These are phyloP conservation scores for Oligia strigilis DNA, from an alignment of 2,888 invertebrate species.

Conservation along the genomic window DNA sequence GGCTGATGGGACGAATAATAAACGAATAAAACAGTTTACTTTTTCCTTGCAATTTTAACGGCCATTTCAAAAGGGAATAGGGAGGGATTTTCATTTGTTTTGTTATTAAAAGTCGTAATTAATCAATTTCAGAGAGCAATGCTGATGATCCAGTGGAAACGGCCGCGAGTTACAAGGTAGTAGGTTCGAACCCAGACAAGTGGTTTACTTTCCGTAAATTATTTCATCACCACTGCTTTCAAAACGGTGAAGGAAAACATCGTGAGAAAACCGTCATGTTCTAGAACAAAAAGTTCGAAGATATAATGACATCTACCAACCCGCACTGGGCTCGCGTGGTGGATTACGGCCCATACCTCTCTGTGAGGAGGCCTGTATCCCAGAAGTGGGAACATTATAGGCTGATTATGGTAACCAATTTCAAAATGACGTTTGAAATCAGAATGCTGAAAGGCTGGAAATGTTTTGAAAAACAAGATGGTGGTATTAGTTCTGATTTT, in stretches of 20 bases:
- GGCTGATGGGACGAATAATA: slow-evolving; percentile 41
- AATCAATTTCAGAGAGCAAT: background rate
- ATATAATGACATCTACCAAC: no score
- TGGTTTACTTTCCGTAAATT: background rate
- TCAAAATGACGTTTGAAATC: background rate
- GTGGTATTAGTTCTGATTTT: no score
- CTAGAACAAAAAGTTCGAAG: no score
- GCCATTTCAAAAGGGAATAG: slow-evolving; percentile 5
- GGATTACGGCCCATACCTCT: no score
- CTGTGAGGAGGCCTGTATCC: no score
- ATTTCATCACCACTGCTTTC: background rate
- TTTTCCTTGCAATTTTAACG: slow-evolving; percentile 29
- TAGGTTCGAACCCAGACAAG: background rate
- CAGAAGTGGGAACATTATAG: no score
- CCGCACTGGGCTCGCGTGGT: no score
- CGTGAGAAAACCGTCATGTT: no score
- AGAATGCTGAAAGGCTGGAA: background rate
- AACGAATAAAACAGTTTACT: slow-evolving; percentile 54
- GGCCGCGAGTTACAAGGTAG: background rate
- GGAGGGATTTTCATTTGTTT: slow-evolving; percentile 10
- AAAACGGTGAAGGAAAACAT: no score
- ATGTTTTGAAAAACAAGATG: no score
- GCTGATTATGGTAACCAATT: background rate
- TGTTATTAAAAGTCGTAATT: slow-evolving; percentile 20
- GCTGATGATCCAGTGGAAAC: background rate